phyloP scores from a whole-genome alignment of 2,888 invertebrate species.

The Hypomecis atomaria region DNA sequence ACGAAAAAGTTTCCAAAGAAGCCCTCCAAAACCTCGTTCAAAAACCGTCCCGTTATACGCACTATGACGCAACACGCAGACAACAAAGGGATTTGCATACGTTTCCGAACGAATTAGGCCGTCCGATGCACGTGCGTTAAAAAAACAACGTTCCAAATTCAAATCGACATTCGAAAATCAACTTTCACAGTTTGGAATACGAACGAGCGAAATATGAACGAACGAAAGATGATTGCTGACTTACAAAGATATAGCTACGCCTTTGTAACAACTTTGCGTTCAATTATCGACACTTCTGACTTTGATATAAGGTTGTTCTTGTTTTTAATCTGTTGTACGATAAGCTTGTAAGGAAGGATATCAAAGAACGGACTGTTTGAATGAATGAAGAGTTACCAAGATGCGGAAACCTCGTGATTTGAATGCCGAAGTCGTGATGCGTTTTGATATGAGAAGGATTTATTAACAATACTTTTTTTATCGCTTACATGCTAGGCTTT shows the following conservation, averaged over 20 bases:
- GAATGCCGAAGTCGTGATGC: conserved; percentile 15
- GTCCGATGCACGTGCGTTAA: conserved; percentile 42
- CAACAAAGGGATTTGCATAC: conserved; percentile 81
- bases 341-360: conserved; percentile 15
- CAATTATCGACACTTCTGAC: not conserved
- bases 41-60: conserved; percentile 63
- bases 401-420: conserved; percentile 16
- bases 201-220: conserved; percentile 24
- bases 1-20: not conserved
- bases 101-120: conserved; percentile 65
- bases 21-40: conserved; percentile 43
- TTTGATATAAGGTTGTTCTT: conserved; percentile 5
- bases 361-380: conserved; percentile 65
- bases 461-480: not conserved
- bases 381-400: conserved; percentile 66
- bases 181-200: conserved; percentile 37
- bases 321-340: not conserved
- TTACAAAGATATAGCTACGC: conserved; percentile 7
- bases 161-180: conserved; percentile 39
- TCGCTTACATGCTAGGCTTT: no score
- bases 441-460: not conserved
- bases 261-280: not conserved
- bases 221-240: conserved; percentile 29
- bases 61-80: conserved; percentile 68
- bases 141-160: conserved; percentile 34